Evolutionary conservation across 2,888 invertebrate genomes (phyloP).

Genomic region (Chirona hameri): DNA sequence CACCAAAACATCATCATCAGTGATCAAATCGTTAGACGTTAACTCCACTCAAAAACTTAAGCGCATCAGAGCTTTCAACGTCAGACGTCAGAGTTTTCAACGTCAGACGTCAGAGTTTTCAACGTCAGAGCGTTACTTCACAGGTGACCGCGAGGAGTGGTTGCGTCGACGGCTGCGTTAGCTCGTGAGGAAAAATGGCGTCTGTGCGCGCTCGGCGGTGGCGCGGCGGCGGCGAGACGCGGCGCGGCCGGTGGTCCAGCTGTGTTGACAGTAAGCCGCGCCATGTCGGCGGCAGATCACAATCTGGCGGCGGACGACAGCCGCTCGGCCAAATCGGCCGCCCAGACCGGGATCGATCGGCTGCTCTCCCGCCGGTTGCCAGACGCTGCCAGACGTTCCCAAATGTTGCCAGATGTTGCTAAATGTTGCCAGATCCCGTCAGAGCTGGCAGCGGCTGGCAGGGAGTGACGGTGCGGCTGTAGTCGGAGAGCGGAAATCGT

Average conservation of each 20-base stretch:
- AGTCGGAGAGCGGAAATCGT: not conserved
- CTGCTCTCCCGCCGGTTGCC: not conserved
- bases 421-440: no score
- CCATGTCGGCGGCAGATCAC: not conserved
- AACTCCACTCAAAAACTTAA: no score
- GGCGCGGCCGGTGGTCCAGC: not conserved
- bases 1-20: no score
- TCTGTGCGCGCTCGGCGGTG: not conserved
- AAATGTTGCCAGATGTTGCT: not conserved
- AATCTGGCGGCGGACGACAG: not conserved
- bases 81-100: no score
- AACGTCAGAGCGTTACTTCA: no score
- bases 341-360: not conserved
- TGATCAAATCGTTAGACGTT: no score
- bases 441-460: no score
- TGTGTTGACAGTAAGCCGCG: not conserved
- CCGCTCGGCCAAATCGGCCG: not conserved
- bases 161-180: not conserved
- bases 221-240: not conserved
- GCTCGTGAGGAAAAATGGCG: not conserved
- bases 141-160: not conserved
- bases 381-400: not conserved
- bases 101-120: no score
- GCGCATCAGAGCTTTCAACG: no score
- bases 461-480: not conserved